Evolutionary conservation across 2,113 vertebrate species (phyloP).

Genomic region (Nannobrachium achirus): DNA sequence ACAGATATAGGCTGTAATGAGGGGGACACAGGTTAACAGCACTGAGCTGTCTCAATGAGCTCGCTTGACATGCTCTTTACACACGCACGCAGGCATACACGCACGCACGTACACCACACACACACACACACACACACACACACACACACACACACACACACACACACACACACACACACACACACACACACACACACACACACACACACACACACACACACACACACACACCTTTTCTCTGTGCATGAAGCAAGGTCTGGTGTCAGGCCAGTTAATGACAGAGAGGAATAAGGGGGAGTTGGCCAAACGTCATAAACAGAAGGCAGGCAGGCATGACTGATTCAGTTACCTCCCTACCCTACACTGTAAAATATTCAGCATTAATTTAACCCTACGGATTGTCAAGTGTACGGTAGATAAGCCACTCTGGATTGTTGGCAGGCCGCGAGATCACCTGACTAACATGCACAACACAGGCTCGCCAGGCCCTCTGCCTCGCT

Average conservation of each 20-base stretch:
- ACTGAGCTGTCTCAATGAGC: constrained; percentile 40
- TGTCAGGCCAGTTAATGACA: constrained; percentile 7
- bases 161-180: constrained; percentile 27
- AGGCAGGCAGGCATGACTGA: constrained; percentile 38
- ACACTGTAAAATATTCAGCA: no score
- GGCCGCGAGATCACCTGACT: constrained; percentile 30
- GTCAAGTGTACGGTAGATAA: constrained; percentile 40
- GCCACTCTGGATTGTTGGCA: constrained; percentile 27
- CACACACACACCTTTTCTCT: constrained; percentile 28
- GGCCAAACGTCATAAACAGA: constrained; percentile 49
- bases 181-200: constrained; percentile 15
- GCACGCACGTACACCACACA: constrained; percentile 10
- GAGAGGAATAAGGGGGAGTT: not conserved
- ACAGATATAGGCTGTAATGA: constrained; percentile 54
- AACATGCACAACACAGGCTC: not conserved
- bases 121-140: not conserved
- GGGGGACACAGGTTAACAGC: constrained; percentile 59
- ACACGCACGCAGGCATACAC: not conserved
- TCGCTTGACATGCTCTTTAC: constrained; percentile 40
- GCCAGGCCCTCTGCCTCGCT: not conserved
- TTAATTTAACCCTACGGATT: no score
- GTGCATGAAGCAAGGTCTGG: constrained; percentile 17
- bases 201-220: constrained; percentile 9
- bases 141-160: constrained; percentile 17
- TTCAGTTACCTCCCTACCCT: constrained; percentile 22